These are phyloP conservation scores for Noctilio leporinus DNA, from an alignment of 2,113 vertebrate species.

Conservation along the genomic window DNA sequence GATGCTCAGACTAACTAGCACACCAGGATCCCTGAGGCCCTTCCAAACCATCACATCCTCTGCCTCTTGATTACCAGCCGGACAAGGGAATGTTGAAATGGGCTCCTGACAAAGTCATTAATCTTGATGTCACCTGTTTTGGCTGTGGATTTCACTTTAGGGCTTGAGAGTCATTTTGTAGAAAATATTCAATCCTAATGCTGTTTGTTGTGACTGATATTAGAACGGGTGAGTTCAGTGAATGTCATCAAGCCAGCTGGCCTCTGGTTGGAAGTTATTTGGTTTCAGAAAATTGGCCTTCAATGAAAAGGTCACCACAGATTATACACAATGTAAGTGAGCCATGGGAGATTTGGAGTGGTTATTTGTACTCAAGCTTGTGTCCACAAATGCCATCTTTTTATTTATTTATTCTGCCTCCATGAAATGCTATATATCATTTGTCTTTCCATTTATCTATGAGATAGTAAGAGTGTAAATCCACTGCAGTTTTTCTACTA, in stretches of 20 bases:
- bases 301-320: conserved; percentile 56
- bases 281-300: conserved; percentile 63
- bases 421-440: conserved; percentile 14
- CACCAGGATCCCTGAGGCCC: not conserved
- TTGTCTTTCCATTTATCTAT: conserved; percentile 36
- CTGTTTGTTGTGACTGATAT: conserved; percentile 55
- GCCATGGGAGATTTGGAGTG: not conserved
- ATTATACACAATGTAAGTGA: conserved; percentile 59
- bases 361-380: conserved; percentile 48
- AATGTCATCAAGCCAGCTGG: conserved; percentile 3
- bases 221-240: conserved; percentile 45
- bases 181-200: conserved; percentile 56
- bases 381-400: conserved; percentile 22
- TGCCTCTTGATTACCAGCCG: conserved; percentile 17
- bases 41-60: not conserved
- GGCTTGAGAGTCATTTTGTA: conserved; percentile 42
- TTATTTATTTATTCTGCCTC: conserved; percentile 26
- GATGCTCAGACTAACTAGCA: conserved; percentile 3
- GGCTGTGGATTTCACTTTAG: not conserved
- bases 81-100: not conserved
- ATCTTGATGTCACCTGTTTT: conserved; percentile 33
- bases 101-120: not conserved
- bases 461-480: conserved; percentile 28
- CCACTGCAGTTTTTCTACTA: not conserved
- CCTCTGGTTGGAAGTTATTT: conserved; percentile 40